Base-by-base conservation (phyloP, 2,888 invertebrate genomes). In the Entomobrya multifasciata region DNA sequence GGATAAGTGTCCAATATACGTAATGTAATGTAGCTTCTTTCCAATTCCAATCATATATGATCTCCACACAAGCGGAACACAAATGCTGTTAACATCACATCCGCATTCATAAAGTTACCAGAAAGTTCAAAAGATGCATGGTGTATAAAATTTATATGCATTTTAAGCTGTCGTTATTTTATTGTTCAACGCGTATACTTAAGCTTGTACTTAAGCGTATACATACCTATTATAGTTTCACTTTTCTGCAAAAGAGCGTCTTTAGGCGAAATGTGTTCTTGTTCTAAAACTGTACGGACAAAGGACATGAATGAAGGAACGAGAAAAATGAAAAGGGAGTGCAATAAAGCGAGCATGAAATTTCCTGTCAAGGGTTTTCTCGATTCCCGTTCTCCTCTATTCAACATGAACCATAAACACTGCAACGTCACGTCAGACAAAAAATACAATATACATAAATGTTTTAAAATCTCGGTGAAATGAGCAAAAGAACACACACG, bases 341-440 rank as follows among this genome's bases (percentile, higher is more conserved):
- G 86, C 86, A 86, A 86, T 86, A 86, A 86, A 86, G 86, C 86
- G 86, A 86, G 86, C 81, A 86, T 86, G 81, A 86, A 86, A 86
- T 86, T 86, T 86, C 86, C 86, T 86, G 86, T 81, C 86, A 86
- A 86, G 86, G 67, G 86, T 81, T 86, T 86, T 76, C 86, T 81
- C 81, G n/a, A n/a, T n/a, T n/a, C n/a, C n/a, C 74, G 74, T 81
- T 52, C 77, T 67, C 65, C 41, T 80, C 41, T n/a, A n/a, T n/a
- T n/a, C 79, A 49, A 72, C 79, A 80, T 80, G 74, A 79, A 79
- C 79, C 79, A 86, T 72, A 79, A 72, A 86, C 47, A 62, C 57
- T 76, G 25, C 62, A 77, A 84, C 77, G 84, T 84, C 84, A 67
- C 76, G 84, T 84, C 84, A 67, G 65, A 84, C 44, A 76, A 20